phyloP scores from a whole-genome alignment of 2,797 vertebrate species.

The Pseudochaenichthys georgianus region DNA sequence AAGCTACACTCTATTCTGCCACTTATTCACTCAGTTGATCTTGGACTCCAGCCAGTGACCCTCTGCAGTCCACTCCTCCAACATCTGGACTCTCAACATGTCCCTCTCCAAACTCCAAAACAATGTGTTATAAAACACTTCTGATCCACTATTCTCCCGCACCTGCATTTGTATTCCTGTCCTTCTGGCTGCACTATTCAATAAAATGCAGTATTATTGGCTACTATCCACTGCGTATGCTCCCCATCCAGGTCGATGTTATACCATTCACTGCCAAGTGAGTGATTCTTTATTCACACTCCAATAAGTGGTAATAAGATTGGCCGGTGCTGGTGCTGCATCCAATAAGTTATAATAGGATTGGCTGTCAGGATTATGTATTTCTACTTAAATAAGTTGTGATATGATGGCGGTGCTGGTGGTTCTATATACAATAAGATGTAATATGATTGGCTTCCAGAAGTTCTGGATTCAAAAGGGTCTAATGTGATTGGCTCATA shows the following conservation, averaged over 20 bases:
- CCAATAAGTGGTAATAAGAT: constrained; percentile 70
- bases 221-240: constrained; percentile 32
- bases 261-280: constrained; percentile 57
- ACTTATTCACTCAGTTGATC: constrained; percentile 5
- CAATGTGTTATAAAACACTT: background rate
- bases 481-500: constrained; percentile 66
- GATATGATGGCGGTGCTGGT: constrained; percentile 52
- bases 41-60: constrained; percentile 17
- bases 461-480: constrained; percentile 51
- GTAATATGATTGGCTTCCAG: constrained; percentile 70
- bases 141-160: constrained; percentile 14
- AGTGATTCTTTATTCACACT: constrained; percentile 63
- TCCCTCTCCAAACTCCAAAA: constrained; percentile 16
- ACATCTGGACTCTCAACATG: constrained; percentile 4
- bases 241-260: constrained; percentile 26
- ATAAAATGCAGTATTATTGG: constrained; percentile 40
- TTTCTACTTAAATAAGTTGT: constrained; percentile 64
- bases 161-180: constrained; percentile 27
- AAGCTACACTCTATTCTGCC: background rate
- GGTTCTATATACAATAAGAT: constrained; percentile 64
- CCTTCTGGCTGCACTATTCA: constrained; percentile 34
- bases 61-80: background rate
- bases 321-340: constrained; percentile 33
- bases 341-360: constrained; percentile 70
- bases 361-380: constrained; percentile 72